Evolutionary conservation across 2,797 vertebrate genomes (phyloP).

Genomic region (Spinibarbus caldwelli): DNA sequence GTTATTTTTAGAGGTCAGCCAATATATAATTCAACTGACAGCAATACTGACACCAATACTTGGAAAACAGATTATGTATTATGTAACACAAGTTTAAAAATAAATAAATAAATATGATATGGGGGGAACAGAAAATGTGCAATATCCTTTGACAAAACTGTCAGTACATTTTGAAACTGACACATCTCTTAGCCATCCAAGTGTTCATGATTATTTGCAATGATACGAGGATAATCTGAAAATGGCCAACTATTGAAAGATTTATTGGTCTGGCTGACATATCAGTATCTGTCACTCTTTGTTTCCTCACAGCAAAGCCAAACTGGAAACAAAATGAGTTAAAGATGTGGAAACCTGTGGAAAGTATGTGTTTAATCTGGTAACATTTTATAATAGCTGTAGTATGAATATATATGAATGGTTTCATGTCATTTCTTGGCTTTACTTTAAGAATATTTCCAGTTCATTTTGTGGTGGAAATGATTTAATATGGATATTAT

Average conservation of each 20-base stretch:
- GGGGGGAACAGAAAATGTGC: too few relatives aligned
- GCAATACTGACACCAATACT: background rate
- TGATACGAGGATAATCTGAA: background rate
- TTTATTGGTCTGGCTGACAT: background rate
- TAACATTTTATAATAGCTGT: background rate
- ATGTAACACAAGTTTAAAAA: too few relatives aligned
- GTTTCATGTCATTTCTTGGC: background rate
- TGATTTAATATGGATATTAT: too few relatives aligned
- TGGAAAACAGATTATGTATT: background rate
- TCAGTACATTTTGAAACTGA: background rate
- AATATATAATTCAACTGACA: too few relatives aligned
- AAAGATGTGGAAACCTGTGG: background rate
- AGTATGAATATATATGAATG: background rate
- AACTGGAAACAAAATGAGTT: background rate
- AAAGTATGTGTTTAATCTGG: slow-evolving; percentile 6
- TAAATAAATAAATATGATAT: too few relatives aligned
- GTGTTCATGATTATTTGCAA: background rate
- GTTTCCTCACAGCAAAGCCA: background rate
- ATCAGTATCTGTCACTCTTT: background rate
- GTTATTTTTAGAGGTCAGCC: too few relatives aligned
- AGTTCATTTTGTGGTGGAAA: background rate
- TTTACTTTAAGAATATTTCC: background rate
- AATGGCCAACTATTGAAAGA: background rate
- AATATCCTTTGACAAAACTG: background rate
- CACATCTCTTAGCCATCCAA: background rate